Base-by-base conservation (phyloP, 2,888 invertebrate genomes). In the Scrobipalpa atriplicella region DNA sequence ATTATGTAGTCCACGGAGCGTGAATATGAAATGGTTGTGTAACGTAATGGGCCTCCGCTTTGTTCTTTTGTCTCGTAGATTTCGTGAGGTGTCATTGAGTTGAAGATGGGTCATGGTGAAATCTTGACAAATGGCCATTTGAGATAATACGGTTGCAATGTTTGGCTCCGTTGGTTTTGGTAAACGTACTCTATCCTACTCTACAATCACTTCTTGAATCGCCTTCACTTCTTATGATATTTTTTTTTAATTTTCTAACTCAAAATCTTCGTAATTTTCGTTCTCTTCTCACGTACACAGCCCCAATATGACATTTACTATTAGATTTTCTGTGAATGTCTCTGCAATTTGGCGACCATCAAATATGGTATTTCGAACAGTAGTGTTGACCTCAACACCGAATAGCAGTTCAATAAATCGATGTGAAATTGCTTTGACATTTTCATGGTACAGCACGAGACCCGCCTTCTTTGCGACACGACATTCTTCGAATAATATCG, bases 31-130 rank as follows among this genome's bases (percentile, higher is more conserved):
- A 79, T 81, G 75, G 78, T 89, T 89, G 86, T 78, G 87, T 79
- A 90, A 90, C 75, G 73, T 87, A 90, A 90, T 87, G 81, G 84
- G 72, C 68, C 65, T 75, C 64, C 70, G 78, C 83, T 89, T 90
- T 89, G 89, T 91, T 91, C 90, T 89, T 90, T 89, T 87, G 87
- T 87, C 81, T 85, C 72, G 77, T 68, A 62, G 70, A 71, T 80
- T 81, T 87, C 84, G 82, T 84, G 81, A 81, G 82, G 81, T 89
- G 89, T 87, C 89, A 87, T 88, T 88, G 87, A 85, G 72, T 65
- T 65, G 72, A 75, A 83, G 89, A 87, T 84, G 88, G 88, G 86
- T 87, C 88, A 86, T 77, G 89, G 86, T 81, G 84, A 89, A 84
- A 86, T 81, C 80, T 79, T 72, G 72, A 73, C 74, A 74, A 71